These are phyloP conservation scores for Tachysurus vachellii DNA, from an alignment of 2,113 vertebrate species.

Conservation along the genomic window DNA sequence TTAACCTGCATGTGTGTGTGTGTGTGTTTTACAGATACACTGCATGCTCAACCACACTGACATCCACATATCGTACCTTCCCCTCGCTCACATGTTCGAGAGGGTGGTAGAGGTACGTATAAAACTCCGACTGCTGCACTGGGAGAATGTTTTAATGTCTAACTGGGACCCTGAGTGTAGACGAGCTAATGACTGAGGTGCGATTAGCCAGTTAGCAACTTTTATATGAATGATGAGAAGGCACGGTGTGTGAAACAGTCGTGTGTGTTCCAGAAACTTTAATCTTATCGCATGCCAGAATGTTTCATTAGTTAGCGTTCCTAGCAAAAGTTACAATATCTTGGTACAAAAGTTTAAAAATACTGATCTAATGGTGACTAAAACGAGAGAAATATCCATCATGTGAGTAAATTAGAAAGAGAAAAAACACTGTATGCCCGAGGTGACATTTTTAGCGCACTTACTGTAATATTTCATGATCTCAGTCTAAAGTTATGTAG, in stretches of 20 bases:
- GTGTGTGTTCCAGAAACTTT: background rate
- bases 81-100: slow-evolving; percentile 98
- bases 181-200: background rate
- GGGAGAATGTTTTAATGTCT: background rate
- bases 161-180: background rate
- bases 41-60: slow-evolving; percentile 76
- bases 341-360: background rate
- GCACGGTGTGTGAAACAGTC: too few relatives aligned
- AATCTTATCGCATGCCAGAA: background rate
- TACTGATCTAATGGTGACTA: background rate
- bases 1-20: slow-evolving; percentile 52
- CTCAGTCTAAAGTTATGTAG: background rate
- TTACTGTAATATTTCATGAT: background rate
- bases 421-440: background rate
- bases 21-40: slow-evolving; percentile 73
- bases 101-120: slow-evolving; percentile 89
- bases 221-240: background rate
- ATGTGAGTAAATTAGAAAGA: background rate
- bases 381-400: background rate
- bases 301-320: background rate
- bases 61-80: slow-evolving; percentile 90
- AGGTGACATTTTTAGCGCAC: background rate
- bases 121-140: background rate
- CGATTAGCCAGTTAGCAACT: background rate
- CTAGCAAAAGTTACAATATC: background rate